These are phyloP conservation scores for Lophotis ruficrista DNA, from an alignment of 2,113 vertebrate genomes.

Conservation along the genomic window DNA sequence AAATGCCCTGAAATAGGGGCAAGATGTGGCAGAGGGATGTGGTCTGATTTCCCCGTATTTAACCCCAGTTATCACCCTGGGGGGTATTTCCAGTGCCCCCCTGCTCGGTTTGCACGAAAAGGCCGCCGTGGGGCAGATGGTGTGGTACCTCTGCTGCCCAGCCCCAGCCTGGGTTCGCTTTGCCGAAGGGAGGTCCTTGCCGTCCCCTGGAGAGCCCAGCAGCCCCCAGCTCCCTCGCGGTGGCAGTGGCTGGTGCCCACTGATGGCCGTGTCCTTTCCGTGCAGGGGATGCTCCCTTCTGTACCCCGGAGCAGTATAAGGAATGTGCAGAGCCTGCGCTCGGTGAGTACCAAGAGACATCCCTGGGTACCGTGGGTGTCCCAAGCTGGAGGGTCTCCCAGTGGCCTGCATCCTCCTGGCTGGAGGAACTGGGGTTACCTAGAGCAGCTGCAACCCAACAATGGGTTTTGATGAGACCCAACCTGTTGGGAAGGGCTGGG, in stretches of 20 bases:
- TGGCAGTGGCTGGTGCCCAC: neutral
- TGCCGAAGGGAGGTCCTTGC: neutral
- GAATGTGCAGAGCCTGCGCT: conserved; percentile 97
- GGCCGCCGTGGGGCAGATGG: rapidly evolving
- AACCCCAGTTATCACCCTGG: neutral
- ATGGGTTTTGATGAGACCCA: neutral
- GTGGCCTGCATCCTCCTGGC: neutral
- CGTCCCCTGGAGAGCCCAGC: neutral
- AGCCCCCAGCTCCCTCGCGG: neutral
- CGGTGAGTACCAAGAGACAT: conserved; percentile 77
- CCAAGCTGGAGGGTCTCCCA: neutral
- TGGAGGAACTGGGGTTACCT: neutral
- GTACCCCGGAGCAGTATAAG: conserved; percentile 98
- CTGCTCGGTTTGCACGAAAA: neutral
- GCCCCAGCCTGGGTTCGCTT: neutral
- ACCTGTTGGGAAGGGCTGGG: neutral
- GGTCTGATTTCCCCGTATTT: neutral
- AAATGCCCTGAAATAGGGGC: neutral
- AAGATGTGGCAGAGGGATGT: neutral
- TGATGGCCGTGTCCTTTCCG: conserved; percentile 29
- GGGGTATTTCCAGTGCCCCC: neutral
- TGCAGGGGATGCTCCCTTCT: conserved; percentile 93
- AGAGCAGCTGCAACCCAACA: neutral
- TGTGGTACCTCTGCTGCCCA: neutral
- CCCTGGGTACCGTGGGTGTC: neutral